Conservation (phyloP, 2,113 vertebrate genomes). For the Erinaceus europaeus region DNA sequence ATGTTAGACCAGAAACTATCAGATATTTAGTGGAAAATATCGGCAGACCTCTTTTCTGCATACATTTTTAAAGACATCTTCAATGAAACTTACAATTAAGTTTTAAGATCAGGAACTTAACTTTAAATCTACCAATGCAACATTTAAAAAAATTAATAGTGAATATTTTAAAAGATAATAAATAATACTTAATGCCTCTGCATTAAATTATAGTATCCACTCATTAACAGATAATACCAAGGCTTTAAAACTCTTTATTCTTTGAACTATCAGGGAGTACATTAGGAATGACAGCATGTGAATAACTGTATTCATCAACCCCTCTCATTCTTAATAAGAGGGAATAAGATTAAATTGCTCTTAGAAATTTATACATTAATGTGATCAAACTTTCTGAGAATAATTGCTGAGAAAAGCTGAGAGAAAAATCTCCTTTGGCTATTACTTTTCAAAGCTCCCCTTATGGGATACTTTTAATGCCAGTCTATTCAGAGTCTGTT, state of each 20-base stretch:
- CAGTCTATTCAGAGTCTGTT: not conserved
- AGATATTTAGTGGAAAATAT: no score
- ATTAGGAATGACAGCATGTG: constrained; percentile 42
- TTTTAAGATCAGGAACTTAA: constrained; percentile 29
- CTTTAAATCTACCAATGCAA: not conserved
- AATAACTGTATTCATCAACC: constrained; percentile 32
- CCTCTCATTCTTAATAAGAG: constrained; percentile 37
- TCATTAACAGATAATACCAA: constrained; percentile 39
- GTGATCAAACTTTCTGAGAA: constrained; percentile 62
- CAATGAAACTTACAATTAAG: not conserved
- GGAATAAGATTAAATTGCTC: constrained; percentile 50
- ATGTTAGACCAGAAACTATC: no score
- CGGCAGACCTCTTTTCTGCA: no score
- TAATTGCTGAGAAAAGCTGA: constrained; percentile 52
- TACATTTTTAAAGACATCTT: not conserved
- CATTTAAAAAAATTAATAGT: constrained; percentile 4
- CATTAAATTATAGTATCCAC: constrained; percentile 7
- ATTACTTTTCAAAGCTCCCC: constrained; percentile 59
- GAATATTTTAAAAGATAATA: constrained; percentile 2
- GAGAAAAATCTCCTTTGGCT: constrained; percentile 29
- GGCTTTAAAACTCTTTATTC: constrained; percentile 47
- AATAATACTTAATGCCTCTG: constrained; percentile 16
- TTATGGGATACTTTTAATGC: constrained; percentile 37
- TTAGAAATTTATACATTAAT: constrained; percentile 61
- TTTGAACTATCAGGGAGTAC: constrained; percentile 22